phyloP scores from a whole-genome alignment of 2,888 invertebrate species.

The Acrobasis repandana region DNA sequence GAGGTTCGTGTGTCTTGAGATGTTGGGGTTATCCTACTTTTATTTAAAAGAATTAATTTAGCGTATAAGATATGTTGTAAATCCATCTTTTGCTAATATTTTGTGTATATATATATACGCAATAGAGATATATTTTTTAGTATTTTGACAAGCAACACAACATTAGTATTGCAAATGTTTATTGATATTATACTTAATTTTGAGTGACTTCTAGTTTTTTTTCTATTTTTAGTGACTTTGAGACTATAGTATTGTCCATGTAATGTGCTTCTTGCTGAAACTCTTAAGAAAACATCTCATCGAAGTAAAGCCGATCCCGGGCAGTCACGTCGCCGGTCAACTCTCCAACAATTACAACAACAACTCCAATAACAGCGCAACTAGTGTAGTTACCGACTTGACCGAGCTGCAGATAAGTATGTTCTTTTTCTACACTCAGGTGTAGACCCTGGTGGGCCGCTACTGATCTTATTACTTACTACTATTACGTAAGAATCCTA shows the following conservation, averaged over 20 bases:
- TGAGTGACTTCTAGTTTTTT: too few relatives aligned
- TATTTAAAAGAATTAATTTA: background rate
- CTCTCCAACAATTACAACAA: constrained; percentile 2
- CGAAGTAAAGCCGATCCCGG: constrained; percentile 9
- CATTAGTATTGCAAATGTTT: too few relatives aligned
- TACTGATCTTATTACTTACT: too few relatives aligned
- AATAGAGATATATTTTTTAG: too few relatives aligned
- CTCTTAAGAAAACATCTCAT: constrained; percentile 15
- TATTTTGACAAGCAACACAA: too few relatives aligned
- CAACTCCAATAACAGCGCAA: constrained; percentile 17
- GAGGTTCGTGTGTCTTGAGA: constrained; percentile 10
- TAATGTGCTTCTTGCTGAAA: background rate
- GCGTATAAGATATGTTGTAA: background rate
- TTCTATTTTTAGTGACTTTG: too few relatives aligned
- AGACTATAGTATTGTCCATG: too few relatives aligned
- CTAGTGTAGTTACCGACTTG: constrained; percentile 17
- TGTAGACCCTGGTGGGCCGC: background rate
- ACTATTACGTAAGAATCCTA: too few relatives aligned
- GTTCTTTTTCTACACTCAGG: background rate
- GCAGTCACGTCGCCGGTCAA: constrained; percentile 3
- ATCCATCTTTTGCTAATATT: background rate
- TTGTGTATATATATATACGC: too few relatives aligned
- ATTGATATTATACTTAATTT: too few relatives aligned
- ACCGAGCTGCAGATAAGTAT: background rate
- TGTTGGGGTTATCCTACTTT: background rate